Evolutionary conservation across 2,888 invertebrate genomes (phyloP).

Genomic region (Copidosoma aretas): DNA sequence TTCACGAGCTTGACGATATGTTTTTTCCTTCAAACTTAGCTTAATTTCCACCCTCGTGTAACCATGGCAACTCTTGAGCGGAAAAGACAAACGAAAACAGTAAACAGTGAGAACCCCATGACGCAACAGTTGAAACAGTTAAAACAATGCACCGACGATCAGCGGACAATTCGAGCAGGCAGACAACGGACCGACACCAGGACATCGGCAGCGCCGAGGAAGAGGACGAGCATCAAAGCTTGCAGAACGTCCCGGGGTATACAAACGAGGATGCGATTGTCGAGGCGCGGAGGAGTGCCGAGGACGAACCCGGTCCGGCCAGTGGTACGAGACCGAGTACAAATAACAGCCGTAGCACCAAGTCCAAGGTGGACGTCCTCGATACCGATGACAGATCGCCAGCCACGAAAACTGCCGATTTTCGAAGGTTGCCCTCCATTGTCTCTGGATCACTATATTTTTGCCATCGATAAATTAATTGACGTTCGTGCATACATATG

Average conservation of each 20-base stretch:
- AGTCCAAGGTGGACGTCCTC: slow-evolving; percentile 30
- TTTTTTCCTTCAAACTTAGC: not conserved
- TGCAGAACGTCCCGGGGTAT: too few relatives aligned
- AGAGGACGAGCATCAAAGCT: not conserved
- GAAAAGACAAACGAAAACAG: not conserved
- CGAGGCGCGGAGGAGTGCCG: too few relatives aligned
- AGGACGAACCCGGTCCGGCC: too few relatives aligned
- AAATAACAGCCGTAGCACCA: not conserved
- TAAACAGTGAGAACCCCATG: not conserved
- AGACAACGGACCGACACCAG: too few relatives aligned
- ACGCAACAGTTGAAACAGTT: not conserved
- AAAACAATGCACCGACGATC: not conserved
- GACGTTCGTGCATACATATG: too few relatives aligned
- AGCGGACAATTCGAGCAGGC: not conserved
- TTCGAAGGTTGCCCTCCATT: slow-evolving; percentile 21
- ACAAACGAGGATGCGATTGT: too few relatives aligned
- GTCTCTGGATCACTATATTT: too few relatives aligned
- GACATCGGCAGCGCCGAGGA: not conserved
- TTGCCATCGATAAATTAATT: not conserved
- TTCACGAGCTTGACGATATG: too few relatives aligned
- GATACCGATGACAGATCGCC: slow-evolving; percentile 40
- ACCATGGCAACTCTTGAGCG: not conserved
- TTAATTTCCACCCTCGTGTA: not conserved
- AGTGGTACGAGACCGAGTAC: too few relatives aligned
- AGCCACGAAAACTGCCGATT: slow-evolving; percentile 43